Base-by-base conservation (phyloP, 1,140 invertebrate genomes). In the Anastrepha obliqua region DNA sequence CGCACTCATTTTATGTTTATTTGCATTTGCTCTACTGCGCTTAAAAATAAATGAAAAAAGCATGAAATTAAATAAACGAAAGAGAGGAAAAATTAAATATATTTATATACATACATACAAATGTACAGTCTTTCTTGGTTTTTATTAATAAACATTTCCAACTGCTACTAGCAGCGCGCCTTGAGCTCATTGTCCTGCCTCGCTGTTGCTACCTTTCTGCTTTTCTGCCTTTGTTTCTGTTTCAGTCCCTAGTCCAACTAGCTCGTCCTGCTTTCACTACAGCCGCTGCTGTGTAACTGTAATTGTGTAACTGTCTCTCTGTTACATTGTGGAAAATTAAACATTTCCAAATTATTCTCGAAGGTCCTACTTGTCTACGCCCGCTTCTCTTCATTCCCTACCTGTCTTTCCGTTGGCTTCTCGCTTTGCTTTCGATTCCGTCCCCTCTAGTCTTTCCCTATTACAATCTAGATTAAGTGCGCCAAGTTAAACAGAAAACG, bases 331-430 rank as follows among this genome's bases (percentile, higher is more conserved):
- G 47, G 47, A 81, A 81, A 81, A 55, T 81, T 81, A 81, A 81
- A 81, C 74, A 81, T 81, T 81, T 55, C 74, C 47, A 81, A 81
- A 81, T 81, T 81, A 81, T 17, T 81, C 15, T 74, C 44, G 42
- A 51, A 39, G 70, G 15, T 74, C 39, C 70, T 47, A 51, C 15
- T 55, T 47, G 47, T n/a, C 47, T 20, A 47, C 20, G 39, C 11
- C 70, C 44, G 15, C 47, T 8, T 2, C 44, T 55, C 17, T 0
- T 15, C 13, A 47, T 5, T 55, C 44, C n/a, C 17, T 81, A 5
- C 17, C 6, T 39, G 29, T 47, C 44, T 20, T 47, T 81, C 15
- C 15, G 39, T 74, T 11, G 9, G 13, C 39, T 44, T 15, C 42
- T 17, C 67, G 67, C 42, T 39, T 47, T 47, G 6, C 42, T 42